A percentile compares a stretch with the other conserved stretches of the same genome.
phyloP scores from a whole-genome alignment of 30 jellyfish, hydroid and myxozoan genomes.

The Morbakka virulenta region DNA sequence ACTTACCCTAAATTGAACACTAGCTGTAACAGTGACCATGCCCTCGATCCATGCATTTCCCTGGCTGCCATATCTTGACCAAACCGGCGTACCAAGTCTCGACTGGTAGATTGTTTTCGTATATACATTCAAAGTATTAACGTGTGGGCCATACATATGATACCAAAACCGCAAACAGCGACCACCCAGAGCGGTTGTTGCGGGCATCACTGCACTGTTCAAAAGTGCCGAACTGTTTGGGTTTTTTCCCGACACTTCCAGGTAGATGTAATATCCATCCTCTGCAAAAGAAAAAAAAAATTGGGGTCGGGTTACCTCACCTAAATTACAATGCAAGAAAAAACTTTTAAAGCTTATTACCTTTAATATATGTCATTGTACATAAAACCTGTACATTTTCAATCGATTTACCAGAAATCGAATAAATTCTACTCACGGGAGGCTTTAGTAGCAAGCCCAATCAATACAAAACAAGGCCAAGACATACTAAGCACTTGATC shows the following conservation, averaged over 20 bases:
- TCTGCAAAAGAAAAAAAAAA: conserved; percentile 22
- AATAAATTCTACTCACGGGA: too few species aligned
- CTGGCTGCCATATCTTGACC: conserved; percentile 85
- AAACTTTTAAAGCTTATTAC: neutral
- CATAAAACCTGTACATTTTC: too few species aligned
- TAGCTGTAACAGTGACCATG: conserved; percentile 65
- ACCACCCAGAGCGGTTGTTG: conserved; percentile 64
- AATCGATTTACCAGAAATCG: too few species aligned
- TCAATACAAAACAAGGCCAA: too few species aligned
- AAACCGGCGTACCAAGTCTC: conserved; percentile 57
- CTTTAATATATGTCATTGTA: neutral
- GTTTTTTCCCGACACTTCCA: conserved; percentile 65
- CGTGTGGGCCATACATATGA: conserved; percentile 95
- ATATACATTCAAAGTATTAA: conserved; percentile 66
- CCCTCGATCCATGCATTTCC: conserved; percentile 80
- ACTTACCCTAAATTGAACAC: conserved; percentile 66
- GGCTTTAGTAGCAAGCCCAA: too few species aligned
- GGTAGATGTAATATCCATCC: conserved; percentile 74
- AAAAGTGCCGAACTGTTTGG: conserved; percentile 57
- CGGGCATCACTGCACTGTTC: conserved; percentile 64
- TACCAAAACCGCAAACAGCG: conserved; percentile 79
- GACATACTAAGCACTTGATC: too few species aligned
- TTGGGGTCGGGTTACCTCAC: too few species aligned
- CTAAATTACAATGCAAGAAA: neutral
- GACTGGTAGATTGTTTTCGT: conserved; percentile 36